Evolutionary conservation across 2,888 invertebrate genomes (phyloP).

Genomic region (Epsilonema sp.): DNA sequence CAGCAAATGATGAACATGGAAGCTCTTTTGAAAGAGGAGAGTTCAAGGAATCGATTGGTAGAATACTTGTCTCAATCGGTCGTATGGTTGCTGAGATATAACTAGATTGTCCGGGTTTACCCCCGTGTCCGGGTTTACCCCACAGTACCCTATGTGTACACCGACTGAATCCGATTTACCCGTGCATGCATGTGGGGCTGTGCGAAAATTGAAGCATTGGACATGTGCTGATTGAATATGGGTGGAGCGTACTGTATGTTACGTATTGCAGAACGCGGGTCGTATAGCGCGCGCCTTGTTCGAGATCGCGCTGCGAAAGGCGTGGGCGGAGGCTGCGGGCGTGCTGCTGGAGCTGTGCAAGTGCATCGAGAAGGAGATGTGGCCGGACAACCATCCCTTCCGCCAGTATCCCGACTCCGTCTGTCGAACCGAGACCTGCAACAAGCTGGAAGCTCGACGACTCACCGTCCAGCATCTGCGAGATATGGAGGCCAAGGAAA

Average conservation of each 20-base stretch:
- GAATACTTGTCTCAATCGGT: no score
- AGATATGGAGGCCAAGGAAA: conserved; percentile 67
- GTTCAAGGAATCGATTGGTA: no score
- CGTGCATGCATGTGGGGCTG: no score
- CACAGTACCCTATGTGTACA: no score
- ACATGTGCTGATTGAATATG: background rate
- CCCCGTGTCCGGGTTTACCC: no score
- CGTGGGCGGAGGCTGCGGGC: conserved; percentile 69
- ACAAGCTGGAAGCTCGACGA: conserved; percentile 56
- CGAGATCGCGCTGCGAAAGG: conserved; percentile 69
- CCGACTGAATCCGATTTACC: no score
- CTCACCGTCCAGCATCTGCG: conserved; percentile 53
- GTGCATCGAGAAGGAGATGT: conserved; percentile 74
- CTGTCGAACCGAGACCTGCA: conserved; percentile 50
- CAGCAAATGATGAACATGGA: no score
- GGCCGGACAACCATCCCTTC: conserved; percentile 61
- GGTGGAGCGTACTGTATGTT: background rate
- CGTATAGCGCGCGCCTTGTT: conserved; percentile 77
- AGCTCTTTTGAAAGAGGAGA: no score
- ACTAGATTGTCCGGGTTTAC: no score
- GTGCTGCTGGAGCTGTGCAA: conserved; percentile 66
- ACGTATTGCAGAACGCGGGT: conserved; percentile 53
- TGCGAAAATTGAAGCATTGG: background rate
- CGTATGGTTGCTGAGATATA: no score
- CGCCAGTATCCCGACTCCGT: conserved; percentile 3